Evolutionary conservation across 2,113 vertebrate genomes (phyloP).

Genomic region (Myotis yumanensis): DNA sequence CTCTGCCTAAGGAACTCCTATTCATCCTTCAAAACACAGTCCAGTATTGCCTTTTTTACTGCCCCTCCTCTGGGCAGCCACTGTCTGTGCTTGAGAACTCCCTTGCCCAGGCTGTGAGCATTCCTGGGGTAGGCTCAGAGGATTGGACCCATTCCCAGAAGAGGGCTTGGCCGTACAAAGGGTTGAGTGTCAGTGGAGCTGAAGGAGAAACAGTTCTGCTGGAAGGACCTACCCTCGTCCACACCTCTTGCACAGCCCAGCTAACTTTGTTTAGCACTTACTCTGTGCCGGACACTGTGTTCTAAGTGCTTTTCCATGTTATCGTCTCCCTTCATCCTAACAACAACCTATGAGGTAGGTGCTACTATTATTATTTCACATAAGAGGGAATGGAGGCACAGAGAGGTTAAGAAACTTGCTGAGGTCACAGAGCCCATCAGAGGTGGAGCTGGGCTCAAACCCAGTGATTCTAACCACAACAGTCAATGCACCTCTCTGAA

Average conservation of each 20-base stretch:
- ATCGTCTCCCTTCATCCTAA: not conserved
- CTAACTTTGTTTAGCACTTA: not conserved
- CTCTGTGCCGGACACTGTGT: not conserved
- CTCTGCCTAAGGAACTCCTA: not conserved
- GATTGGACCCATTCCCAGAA: not conserved
- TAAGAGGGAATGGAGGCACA: not conserved
- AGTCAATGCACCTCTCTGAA: not conserved
- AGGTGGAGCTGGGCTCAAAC: not conserved
- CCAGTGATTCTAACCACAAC: not conserved
- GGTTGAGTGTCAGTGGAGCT: not conserved
- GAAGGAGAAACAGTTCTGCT: not conserved
- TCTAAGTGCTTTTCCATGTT: slow-evolving; percentile 34
- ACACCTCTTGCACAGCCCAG: not conserved
- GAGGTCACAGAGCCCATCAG: not conserved
- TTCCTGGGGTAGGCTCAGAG: not conserved
- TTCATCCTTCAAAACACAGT: not conserved
- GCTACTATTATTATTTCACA: not conserved
- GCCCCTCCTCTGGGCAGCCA: not conserved
- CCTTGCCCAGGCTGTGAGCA: not conserved
- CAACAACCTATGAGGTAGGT: not conserved
- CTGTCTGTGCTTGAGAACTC: not conserved
- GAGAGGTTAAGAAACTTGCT: not conserved
- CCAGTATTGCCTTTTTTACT: not conserved
- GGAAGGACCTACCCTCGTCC: not conserved
- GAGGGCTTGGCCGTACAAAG: not conserved